phyloP scores from a whole-genome alignment of 2,888 invertebrate species.

The Azorinus chamasolen region DNA sequence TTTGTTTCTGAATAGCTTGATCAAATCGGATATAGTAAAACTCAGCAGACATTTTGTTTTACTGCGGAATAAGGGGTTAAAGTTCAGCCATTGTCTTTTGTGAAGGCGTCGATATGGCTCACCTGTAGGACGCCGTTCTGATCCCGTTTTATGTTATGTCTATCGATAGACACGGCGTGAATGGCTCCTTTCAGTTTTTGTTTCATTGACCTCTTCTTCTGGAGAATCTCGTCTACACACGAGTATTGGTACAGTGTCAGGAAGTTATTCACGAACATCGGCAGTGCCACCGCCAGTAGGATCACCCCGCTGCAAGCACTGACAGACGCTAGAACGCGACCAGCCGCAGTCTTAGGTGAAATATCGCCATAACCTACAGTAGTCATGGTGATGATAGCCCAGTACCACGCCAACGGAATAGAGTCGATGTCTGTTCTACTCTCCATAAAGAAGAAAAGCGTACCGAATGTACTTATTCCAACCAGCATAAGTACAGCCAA shows the following conservation, averaged over 20 bases:
- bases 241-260: conserved; percentile 60
- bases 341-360: conserved; percentile 45
- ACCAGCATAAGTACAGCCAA: conserved; percentile 49
- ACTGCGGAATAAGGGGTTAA: too few species aligned
- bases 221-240: conserved; percentile 35
- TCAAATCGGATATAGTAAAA: too few species aligned
- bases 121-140: too few species aligned
- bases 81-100: too few species aligned
- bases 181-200: too few species aligned
- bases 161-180: too few species aligned
- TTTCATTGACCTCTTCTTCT: too few species aligned
- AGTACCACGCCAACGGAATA: conserved; percentile 62
- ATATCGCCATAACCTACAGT: conserved; percentile 70
- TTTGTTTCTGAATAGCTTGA: too few species aligned
- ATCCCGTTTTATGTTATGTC: too few species aligned
- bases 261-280: conserved; percentile 68
- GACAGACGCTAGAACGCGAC: conserved; percentile 41
- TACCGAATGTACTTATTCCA: conserved; percentile 49
- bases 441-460: conserved; percentile 61
- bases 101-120: too few species aligned
- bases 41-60: too few species aligned
- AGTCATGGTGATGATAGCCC: conserved; percentile 67
- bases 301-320: conserved; percentile 60
- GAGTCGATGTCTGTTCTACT: conserved; percentile 25
- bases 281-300: conserved; percentile 58